phyloP scores from a whole-genome alignment of 2,113 vertebrate genomes.

The Anguilla japonica region DNA sequence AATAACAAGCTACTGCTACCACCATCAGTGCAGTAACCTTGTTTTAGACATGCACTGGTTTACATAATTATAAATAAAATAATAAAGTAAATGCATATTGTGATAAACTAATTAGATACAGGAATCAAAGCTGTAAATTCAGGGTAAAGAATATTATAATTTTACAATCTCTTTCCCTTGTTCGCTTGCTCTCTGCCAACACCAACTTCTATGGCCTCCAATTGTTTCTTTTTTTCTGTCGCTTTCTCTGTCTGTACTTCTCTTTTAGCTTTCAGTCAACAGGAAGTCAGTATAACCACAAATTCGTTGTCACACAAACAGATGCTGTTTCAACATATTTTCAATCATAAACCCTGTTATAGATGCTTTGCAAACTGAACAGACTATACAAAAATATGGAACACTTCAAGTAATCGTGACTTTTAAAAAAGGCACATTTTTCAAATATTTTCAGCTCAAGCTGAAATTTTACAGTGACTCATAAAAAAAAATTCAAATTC shows the following conservation, averaged over 20 bases:
- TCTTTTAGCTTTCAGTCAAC: constrained; percentile 71
- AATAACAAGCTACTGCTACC: not conserved
- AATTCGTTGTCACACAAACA: constrained; percentile 53
- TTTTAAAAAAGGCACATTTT: not conserved
- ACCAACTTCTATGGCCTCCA: not conserved
- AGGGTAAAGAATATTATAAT: not conserved
- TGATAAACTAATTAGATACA: not conserved
- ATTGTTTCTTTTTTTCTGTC: constrained; percentile 8
- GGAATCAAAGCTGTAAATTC: not conserved
- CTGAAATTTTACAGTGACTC: not conserved
- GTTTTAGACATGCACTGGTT: not conserved
- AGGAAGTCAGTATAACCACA: constrained; percentile 77
- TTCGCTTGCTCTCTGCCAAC: not conserved
- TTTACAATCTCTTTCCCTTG: not conserved
- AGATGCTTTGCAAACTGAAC: constrained; percentile 42
- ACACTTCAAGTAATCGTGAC: constrained; percentile 4
- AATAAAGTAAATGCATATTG: not conserved
- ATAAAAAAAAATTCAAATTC: not conserved
- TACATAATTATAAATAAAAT: not conserved
- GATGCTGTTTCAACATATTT: constrained; percentile 68
- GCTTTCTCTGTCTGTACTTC: constrained; percentile 61
- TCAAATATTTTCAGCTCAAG: not conserved
- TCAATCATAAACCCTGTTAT: constrained; percentile 37
- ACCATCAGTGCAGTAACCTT: not conserved
- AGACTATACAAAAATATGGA: not conserved